These are phyloP conservation scores for Solen grandis DNA, from an alignment of 1,140 invertebrate genomes.

Conservation along the genomic window DNA sequence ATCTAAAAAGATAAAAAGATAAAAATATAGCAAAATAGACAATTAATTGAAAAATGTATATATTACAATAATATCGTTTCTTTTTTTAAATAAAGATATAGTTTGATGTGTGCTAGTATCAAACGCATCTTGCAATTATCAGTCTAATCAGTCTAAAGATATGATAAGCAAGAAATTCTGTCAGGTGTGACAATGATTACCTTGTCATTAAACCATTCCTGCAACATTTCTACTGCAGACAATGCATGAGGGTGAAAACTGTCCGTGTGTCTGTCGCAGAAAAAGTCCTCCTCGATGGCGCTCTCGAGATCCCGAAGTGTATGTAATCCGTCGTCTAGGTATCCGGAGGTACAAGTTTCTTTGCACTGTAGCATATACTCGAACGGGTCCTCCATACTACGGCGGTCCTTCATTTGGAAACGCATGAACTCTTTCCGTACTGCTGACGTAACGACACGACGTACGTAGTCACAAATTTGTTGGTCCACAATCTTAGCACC, in stretches of 20 bases:
- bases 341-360: background rate
- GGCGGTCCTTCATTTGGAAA: slow-evolving; percentile 21
- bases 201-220: slow-evolving; percentile 44
- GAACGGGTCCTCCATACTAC: too few relatives aligned
- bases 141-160: background rate
- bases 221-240: slow-evolving; percentile 8
- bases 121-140: too few relatives aligned
- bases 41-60: too few relatives aligned
- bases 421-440: slow-evolving; percentile 33
- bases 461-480: slow-evolving; percentile 24
- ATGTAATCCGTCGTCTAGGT: slow-evolving; percentile 21
- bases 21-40: too few relatives aligned
- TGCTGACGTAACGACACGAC: slow-evolving; percentile 23
- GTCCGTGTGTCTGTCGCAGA: slow-evolving; percentile 35
- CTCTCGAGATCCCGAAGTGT: background rate
- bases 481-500: slow-evolving; percentile 20
- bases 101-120: too few relatives aligned
- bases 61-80: too few relatives aligned
- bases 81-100: too few relatives aligned
- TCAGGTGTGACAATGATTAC: background rate
- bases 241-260: slow-evolving; percentile 16
- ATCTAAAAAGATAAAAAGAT: slow-evolving; percentile 30
- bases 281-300: slow-evolving; percentile 4
- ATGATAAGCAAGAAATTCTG: background rate
- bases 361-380: slow-evolving; percentile 23